A percentile compares a stretch with the other conserved stretches of the same genome.
These are phyloP conservation scores for Rhagophthalmus giganteus DNA, from an alignment of 2,888 invertebrate species.

Conservation along the genomic window DNA sequence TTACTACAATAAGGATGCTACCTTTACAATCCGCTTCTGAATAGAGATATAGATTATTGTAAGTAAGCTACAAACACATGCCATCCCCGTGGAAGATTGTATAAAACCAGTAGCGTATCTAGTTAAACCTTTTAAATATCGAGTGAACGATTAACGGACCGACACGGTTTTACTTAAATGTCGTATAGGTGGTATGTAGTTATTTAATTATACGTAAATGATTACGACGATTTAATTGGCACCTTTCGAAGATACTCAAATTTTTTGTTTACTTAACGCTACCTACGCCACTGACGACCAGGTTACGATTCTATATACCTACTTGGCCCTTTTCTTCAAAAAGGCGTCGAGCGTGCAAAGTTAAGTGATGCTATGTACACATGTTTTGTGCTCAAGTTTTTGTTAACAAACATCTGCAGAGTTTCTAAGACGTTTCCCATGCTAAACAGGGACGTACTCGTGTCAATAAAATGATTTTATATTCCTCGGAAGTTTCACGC, in stretches of 20 bases:
- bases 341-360: constrained; percentile 35
- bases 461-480: no score
- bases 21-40: constrained; percentile 25
- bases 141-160: no score
- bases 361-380: constrained; percentile 42
- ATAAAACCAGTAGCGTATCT: constrained; percentile 17
- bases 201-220: no score
- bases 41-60: constrained; percentile 35
- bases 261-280: background rate
- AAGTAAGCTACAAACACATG: constrained; percentile 29
- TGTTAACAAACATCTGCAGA: constrained; percentile 33
- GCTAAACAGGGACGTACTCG: constrained; percentile 16
- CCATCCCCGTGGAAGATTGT: constrained; percentile 14
- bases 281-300: background rate
- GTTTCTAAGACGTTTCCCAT: constrained; percentile 32
- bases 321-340: constrained; percentile 8
- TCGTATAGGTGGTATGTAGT: no score
- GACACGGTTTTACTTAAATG: no score
- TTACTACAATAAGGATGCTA: constrained; percentile 35
- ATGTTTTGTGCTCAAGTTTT: constrained; percentile 38
- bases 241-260: no score
- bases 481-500: no score
- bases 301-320: constrained; percentile 20
- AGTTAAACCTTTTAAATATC: background rate
- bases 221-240: no score